These are phyloP conservation scores for Chrysopa pallens DNA, from an alignment of 1,140 invertebrate genomes.

Conservation along the genomic window DNA sequence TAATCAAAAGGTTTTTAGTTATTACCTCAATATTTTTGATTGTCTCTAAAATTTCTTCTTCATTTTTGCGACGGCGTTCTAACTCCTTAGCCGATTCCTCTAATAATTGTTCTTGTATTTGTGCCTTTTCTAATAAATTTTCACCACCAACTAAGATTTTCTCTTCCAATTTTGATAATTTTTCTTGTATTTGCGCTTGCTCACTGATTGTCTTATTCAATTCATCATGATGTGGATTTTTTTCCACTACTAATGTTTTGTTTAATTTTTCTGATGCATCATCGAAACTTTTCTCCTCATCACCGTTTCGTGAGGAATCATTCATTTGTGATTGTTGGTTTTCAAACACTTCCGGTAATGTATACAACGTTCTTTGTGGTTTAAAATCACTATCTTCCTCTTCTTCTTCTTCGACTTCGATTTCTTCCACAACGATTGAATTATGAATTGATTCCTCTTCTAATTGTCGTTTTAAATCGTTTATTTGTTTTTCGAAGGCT, in stretches of 20 bases:
- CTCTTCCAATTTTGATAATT: constrained; percentile 79
- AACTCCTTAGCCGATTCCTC: background rate
- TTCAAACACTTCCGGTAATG: no score
- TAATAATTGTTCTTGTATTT: constrained; percentile 20
- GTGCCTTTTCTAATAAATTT: constrained; percentile 94
- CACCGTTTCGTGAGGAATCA: no score
- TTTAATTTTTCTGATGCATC: no score
- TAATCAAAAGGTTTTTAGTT: no score
- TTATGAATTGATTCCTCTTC: constrained; percentile 30
- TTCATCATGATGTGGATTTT: background rate
- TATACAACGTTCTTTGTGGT: no score
- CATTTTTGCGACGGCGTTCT: background rate
- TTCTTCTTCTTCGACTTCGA: constrained; percentile 18
- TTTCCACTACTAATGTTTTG: no score
- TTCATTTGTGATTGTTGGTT: no score
- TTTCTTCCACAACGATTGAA: constrained; percentile 19
- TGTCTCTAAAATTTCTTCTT: background rate
- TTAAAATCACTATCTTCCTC: constrained; percentile 12
- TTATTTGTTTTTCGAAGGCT: constrained; percentile 94
- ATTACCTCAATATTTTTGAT: background rate
- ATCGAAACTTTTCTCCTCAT: no score
- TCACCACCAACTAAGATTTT: constrained; percentile 96
- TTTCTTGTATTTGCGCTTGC: constrained; percentile 44
- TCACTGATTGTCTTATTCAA: constrained; percentile 1
- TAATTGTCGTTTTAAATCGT: constrained; percentile 72